These are phyloP conservation scores for Drosophila busckii DNA, from an alignment of 1,140 invertebrate genomes.

Conservation along the genomic window DNA sequence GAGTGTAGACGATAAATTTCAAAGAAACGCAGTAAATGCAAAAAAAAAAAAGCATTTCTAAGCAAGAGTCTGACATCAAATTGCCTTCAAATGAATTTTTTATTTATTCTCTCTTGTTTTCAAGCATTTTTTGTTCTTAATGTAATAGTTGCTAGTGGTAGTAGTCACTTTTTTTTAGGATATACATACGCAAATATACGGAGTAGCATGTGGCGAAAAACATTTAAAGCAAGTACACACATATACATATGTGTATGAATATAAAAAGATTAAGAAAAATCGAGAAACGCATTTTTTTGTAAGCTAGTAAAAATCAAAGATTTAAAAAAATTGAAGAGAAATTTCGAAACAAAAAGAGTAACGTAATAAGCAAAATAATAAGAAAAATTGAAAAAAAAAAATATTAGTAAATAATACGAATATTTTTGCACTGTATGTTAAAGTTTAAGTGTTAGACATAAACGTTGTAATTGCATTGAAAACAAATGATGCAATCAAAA, in stretches of 20 bases:
- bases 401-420: conserved; percentile 34
- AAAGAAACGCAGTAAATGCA: conserved; percentile 37
- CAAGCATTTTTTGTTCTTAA: conserved; percentile 4
- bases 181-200: too few relatives aligned
- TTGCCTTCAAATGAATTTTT: conserved; percentile 63
- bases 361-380: conserved; percentile 6
- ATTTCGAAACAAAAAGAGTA: neutral
- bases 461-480: conserved; percentile 52
- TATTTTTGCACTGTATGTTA: conserved; percentile 76
- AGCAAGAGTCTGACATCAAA: conserved; percentile 74
- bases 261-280: conserved; percentile 28
- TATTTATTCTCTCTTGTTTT: conserved; percentile 38
- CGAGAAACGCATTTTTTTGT: conserved; percentile 63
- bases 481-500: conserved; percentile 23
- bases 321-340: conserved; percentile 4
- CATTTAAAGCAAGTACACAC: conserved; percentile 4
- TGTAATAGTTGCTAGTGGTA: too few relatives aligned
- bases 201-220: conserved; percentile 19
- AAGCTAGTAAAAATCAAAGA: conserved; percentile 17
- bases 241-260: conserved; percentile 32
- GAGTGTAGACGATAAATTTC: conserved; percentile 12
- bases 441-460: conserved; percentile 63
- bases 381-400: conserved; percentile 9
- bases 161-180: conserved; percentile 36
- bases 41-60: conserved; percentile 30